phyloP scores from a whole-genome alignment of 2,888 invertebrate species.

The Eristalinus aeneus region DNA sequence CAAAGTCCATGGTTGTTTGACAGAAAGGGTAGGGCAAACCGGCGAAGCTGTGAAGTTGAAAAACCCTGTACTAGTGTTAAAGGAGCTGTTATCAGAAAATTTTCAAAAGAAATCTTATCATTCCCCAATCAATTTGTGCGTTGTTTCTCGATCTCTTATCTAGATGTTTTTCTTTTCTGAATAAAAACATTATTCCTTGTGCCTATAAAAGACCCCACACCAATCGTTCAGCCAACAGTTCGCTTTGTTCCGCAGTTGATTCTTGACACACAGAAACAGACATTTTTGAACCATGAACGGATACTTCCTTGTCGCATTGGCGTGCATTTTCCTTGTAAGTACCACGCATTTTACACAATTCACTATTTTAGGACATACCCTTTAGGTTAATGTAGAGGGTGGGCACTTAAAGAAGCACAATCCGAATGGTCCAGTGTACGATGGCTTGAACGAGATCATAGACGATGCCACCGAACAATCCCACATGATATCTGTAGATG shows the following conservation, averaged over 20 bases:
- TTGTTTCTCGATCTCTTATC: background rate
- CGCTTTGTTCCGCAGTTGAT: background rate
- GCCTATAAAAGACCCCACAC: background rate
- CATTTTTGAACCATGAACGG: conserved; percentile 29
- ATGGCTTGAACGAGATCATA: conserved; percentile 38
- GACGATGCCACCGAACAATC: conserved; percentile 33
- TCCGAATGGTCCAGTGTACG: conserved; percentile 47
- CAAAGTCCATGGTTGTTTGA: background rate
- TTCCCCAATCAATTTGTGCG: background rate
- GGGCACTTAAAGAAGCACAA: conserved; percentile 6
- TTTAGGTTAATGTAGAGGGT: conserved; percentile 36
- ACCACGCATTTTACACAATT: background rate
- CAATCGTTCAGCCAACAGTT: background rate
- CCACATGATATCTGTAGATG: conserved; percentile 26
- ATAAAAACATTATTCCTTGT: background rate
- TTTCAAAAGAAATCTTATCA: background rate
- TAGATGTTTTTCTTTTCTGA: background rate
- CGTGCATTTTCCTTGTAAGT: conserved; percentile 48
- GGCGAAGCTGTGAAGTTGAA: background rate
- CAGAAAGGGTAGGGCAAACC: background rate
- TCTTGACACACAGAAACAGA: background rate
- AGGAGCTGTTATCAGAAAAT: background rate
- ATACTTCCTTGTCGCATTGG: conserved; percentile 24
- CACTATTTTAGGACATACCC: background rate
- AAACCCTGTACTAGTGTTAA: background rate